These are phyloP conservation scores for Rallus crepitans DNA, from an alignment of 2,797 vertebrate species.

Conservation along the genomic window DNA sequence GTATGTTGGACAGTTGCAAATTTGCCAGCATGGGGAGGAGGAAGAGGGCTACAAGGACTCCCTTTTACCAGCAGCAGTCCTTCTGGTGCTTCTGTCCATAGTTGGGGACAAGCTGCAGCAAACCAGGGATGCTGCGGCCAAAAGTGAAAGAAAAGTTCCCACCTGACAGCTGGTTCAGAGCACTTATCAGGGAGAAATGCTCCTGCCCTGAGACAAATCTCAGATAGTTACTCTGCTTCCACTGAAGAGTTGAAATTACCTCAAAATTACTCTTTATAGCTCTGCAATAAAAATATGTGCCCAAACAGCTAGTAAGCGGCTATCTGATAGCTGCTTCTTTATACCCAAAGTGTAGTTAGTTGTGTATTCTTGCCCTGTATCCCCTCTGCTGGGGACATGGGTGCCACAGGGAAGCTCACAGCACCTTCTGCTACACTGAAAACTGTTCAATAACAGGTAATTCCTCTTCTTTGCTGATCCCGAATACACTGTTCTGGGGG, in stretches of 20 bases:
- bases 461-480: not conserved
- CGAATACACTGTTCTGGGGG: not conserved
- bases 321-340: not conserved
- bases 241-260: not conserved
- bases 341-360: not conserved
- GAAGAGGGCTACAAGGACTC: not conserved
- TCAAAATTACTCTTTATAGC: not conserved
- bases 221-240: not conserved
- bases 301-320: not conserved
- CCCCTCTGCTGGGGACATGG: not conserved
- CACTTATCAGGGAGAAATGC: not conserved
- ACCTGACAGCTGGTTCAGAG: not conserved
- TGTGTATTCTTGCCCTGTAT: not conserved
- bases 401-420: not conserved
- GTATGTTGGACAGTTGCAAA: not conserved
- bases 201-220: not conserved
- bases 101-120: accelerated
- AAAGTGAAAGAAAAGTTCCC: not conserved
- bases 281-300: not conserved
- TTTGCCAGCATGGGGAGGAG: accelerated
- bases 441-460: not conserved
- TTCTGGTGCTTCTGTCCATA: not conserved
- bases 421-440: not conserved
- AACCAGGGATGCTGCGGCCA: not conserved
- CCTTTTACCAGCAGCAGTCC: not conserved